Evolutionary conservation across 2,888 invertebrate species (phyloP).

Genomic region (Trichogramma dendrolimi): DNA sequence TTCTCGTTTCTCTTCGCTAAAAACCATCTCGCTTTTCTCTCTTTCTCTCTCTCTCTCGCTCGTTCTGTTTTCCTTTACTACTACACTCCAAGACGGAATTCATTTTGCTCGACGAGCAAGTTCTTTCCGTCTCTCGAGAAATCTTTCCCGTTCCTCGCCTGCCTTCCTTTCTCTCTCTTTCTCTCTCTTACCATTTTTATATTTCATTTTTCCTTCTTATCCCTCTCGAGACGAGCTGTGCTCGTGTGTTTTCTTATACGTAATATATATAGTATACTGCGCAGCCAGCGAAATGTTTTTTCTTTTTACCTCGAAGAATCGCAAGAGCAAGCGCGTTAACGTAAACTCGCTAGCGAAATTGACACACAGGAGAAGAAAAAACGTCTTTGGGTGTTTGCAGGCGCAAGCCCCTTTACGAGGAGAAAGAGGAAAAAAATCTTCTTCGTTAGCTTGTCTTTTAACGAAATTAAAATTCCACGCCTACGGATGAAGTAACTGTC

Average conservation of each 20-base stretch:
- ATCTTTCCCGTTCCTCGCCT: slow-evolving; percentile 27
- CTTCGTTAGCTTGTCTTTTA: slow-evolving; percentile 22
- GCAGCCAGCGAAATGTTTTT: background rate
- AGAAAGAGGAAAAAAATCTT: slow-evolving; percentile 17
- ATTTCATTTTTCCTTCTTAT: background rate
- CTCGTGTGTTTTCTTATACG: slow-evolving; percentile 8
- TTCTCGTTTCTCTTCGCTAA: slow-evolving; percentile 20
- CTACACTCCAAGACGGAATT: slow-evolving; percentile 28
- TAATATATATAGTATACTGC: background rate
- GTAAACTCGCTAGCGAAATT: slow-evolving; percentile 20
- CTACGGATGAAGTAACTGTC: slow-evolving; percentile 1
- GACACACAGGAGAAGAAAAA: slow-evolving; percentile 17
- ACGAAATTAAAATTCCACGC: slow-evolving; percentile 20
- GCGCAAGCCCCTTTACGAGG: slow-evolving; percentile 1
- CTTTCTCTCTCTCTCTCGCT: too few relatives aligned
- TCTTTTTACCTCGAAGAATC: slow-evolving; percentile 14
- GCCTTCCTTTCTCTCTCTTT: slow-evolving; percentile 6
- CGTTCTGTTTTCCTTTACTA: too few relatives aligned
- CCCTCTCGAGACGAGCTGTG: slow-evolving; percentile 2
- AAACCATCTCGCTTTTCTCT: slow-evolving; percentile 6
- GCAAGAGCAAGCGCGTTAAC: slow-evolving; percentile 13
- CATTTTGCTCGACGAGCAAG: slow-evolving; percentile 34
- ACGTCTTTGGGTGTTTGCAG: slow-evolving; percentile 21
- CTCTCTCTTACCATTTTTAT: background rate
- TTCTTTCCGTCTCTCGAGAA: slow-evolving; percentile 37